A percentile compares a stretch with the other conserved stretches of the same genome.
These are phyloP conservation scores for Sericinus montela DNA, from an alignment of 2,888 invertebrate genomes.

Conservation along the genomic window DNA sequence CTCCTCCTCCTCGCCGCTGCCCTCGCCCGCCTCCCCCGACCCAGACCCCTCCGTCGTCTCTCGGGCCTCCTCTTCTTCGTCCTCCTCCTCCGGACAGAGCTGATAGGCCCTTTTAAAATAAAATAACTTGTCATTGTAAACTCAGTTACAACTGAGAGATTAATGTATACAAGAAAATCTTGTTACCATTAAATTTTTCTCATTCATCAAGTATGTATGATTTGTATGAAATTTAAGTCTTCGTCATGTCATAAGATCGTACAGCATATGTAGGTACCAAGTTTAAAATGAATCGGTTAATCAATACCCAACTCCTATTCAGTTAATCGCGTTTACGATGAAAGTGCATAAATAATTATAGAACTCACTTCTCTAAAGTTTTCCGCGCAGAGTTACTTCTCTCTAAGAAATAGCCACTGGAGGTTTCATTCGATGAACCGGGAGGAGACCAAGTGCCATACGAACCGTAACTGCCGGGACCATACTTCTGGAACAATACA, in stretches of 20 bases:
- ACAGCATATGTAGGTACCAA: too few species aligned
- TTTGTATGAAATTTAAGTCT: too few species aligned
- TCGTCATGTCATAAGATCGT: too few species aligned
- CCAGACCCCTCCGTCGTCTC: conserved; percentile 45
- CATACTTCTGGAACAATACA: conserved; percentile 64
- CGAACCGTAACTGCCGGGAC: conserved; percentile 82
- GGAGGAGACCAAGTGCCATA: conserved; percentile 97
- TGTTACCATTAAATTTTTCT: too few species aligned
- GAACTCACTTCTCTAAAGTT: conserved; percentile 81
- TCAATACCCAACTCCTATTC: too few species aligned
- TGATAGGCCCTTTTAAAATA: conserved; percentile 60
- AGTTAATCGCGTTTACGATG: too few species aligned
- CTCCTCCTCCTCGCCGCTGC: conserved; percentile 34
- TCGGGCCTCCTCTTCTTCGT: conserved; percentile 64
- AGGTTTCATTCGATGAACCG: conserved; percentile 95
- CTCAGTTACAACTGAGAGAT: too few species aligned
- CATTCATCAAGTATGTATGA: too few species aligned
- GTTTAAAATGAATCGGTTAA: too few species aligned
- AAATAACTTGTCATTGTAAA: neutral
- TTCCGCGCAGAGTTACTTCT: conserved; percentile 95
- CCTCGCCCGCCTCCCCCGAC: conserved; percentile 45
- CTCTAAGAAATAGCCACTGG: conserved; percentile 96
- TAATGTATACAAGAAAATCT: too few species aligned
- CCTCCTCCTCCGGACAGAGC: conserved; percentile 71
- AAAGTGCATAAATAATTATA: too few species aligned